Base-by-base conservation (phyloP, 2,888 invertebrate genomes). In the Parnassius mnemosyne region DNA sequence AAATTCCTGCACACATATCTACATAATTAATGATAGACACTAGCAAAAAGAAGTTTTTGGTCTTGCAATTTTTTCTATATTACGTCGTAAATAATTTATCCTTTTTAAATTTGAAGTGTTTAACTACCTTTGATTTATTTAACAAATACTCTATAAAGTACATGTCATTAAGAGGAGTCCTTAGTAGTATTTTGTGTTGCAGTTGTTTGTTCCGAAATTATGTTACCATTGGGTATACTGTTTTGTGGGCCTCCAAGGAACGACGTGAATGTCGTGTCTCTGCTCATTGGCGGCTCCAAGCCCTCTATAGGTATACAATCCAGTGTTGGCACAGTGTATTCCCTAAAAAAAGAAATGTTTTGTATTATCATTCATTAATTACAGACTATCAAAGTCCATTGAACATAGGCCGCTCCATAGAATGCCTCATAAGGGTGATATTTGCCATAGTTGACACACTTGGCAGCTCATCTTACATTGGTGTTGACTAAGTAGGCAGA, bases 211-310 rank as follows among this genome's bases (percentile, higher is more conserved):
- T 73, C 73, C 52, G 82, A 83, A 0, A 76, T 69, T 9, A 79
- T 68, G 3, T 70, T 78, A 2, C 87, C 87, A 49, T 87, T 87
- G 0, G 84, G 80, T 13, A 84, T 67, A 9, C 66, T 74, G 53
- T 65, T 73, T 54, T 85, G 85, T 1, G 88, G 84, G 0, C 88
- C 89, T n/a, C 92, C 92, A 3, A 92, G 85, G 75, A 92, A 92
- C 0, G 92, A 92, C 0, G 92, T 92, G 75, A 92, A 92, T 1
- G 92, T 92, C 0, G 92, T 92, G 68, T 92, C 92, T 10, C 92
- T 77, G 56, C 91, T 91, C 83, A 92, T 88, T 0, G 92, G 92
- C 0, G 92, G 92, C 66, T 92, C 92, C 63, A 92, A 71, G 0
- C 85, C 89, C 68, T 90, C 89, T 43, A 92, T 85, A 0, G 92